Percentiles rank a stretch among this genome's conserved stretches.
phyloP scores from a whole-genome alignment of 1,140 invertebrate genomes.

The Zeugodacus cucurbitae region DNA sequence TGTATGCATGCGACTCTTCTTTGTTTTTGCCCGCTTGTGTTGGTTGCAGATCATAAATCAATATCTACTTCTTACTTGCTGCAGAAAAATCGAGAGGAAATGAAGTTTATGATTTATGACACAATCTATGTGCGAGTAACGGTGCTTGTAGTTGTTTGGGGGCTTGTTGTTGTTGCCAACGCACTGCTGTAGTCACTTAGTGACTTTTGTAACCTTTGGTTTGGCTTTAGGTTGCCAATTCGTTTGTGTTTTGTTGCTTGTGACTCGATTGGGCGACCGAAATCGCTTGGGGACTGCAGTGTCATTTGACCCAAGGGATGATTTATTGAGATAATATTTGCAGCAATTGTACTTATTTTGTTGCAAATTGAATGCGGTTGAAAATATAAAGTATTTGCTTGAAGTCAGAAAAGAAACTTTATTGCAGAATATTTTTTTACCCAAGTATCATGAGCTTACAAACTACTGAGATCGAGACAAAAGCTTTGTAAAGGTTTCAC shows the following conservation, averaged over 20 bases:
- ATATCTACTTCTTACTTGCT: constrained; percentile 29
- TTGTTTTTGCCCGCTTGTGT: neutral
- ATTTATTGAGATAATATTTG: neutral
- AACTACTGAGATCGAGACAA: too few species aligned
- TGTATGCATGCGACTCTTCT: neutral
- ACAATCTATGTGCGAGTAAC: neutral
- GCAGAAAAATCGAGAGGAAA: constrained; percentile 14
- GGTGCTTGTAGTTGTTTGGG: neutral
- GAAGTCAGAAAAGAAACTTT: too few species aligned
- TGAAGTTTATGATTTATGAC: constrained; percentile 33
- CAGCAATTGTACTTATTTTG: neutral
- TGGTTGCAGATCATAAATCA: constrained; percentile 15
- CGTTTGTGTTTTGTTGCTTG: neutral
- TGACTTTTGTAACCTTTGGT: neutral
- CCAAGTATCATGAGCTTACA: too few species aligned
- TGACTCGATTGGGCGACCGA: neutral
- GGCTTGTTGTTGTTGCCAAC: neutral
- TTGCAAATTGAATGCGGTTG: neutral
- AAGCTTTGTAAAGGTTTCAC: too few species aligned
- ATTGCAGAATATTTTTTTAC: too few species aligned
- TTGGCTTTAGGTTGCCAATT: neutral
- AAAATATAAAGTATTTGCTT: neutral
- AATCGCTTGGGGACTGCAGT: neutral
- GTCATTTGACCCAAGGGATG: constrained; percentile 6
- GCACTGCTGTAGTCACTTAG: neutral